Evolutionary conservation across 1,140 invertebrate species (phyloP).

Genomic region (Euwallacea fornicatus): DNA sequence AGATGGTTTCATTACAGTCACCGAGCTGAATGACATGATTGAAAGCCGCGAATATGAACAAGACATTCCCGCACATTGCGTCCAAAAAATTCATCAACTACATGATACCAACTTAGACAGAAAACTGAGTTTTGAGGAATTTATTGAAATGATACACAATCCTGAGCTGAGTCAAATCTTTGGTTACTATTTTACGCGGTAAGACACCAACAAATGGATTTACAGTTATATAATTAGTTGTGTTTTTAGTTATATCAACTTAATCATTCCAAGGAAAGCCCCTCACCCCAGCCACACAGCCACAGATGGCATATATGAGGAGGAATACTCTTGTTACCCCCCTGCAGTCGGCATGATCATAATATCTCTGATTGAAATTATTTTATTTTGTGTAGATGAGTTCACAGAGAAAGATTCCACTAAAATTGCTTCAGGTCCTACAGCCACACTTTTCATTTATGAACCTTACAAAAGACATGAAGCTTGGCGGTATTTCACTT

Average conservation of each 20-base stretch:
- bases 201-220: neutral
- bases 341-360: slow-evolving; percentile 85
- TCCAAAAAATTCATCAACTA: slow-evolving; percentile 69
- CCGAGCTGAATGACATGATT: slow-evolving; percentile 67
- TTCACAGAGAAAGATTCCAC: slow-evolving; percentile 49
- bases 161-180: slow-evolving; percentile 45
- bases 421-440: slow-evolving; percentile 65
- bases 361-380: slow-evolving; percentile 71
- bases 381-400: slow-evolving; percentile 69
- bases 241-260: slow-evolving; percentile 39
- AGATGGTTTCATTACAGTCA: slow-evolving; percentile 72
- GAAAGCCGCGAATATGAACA: slow-evolving; percentile 65
- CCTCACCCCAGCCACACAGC: slow-evolving; percentile 31
- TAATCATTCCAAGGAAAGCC: slow-evolving; percentile 48
- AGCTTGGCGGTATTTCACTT: slow-evolving; percentile 90
- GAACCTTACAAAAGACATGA: slow-evolving; percentile 85
- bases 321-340: slow-evolving; percentile 83
- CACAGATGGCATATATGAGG: slow-evolving; percentile 66
- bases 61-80: slow-evolving; percentile 71
- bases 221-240: neutral
- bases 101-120: slow-evolving; percentile 74
- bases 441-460: slow-evolving; percentile 82
- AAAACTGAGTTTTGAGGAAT: slow-evolving; percentile 75
- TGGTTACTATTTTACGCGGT: slow-evolving; percentile 5
- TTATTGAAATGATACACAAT: slow-evolving; percentile 73